These are phyloP conservation scores for Kryptolebias marmoratus DNA, from an alignment of 2,113 vertebrate genomes.

Conservation along the genomic window DNA sequence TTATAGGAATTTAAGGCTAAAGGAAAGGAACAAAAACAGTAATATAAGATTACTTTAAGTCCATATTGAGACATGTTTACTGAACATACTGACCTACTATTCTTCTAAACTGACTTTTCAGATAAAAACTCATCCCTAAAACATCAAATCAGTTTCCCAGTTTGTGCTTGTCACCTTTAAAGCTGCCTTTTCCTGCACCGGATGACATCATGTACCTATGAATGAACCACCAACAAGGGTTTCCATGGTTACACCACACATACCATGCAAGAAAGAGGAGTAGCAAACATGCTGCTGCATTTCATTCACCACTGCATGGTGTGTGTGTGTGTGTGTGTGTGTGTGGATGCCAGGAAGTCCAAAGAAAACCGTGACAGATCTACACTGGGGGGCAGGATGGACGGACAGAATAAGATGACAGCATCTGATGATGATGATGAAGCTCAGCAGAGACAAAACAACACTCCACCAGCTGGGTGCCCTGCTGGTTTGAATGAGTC, in stretches of 20 bases:
- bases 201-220: slow-evolving; percentile 34
- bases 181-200: slow-evolving; percentile 44
- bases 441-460: slow-evolving; percentile 13
- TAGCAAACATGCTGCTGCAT: slow-evolving; percentile 60
- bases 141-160: slow-evolving; percentile 32
- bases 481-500: slow-evolving; percentile 48
- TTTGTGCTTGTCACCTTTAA: slow-evolving; percentile 44
- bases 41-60: no score
- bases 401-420: slow-evolving; percentile 8
- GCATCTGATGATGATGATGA: slow-evolving; percentile 24
- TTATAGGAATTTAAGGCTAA: no score
- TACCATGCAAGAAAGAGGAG: slow-evolving; percentile 31
- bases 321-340: background rate
- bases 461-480: slow-evolving; percentile 37
- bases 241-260: slow-evolving; percentile 63
- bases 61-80: no score
- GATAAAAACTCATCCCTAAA: slow-evolving; percentile 12
- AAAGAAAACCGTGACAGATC: slow-evolving; percentile 38
- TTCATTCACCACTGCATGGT: slow-evolving; percentile 43
- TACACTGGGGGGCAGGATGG: slow-evolving; percentile 5
- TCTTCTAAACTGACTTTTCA: background rate
- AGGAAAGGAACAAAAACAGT: no score
- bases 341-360: slow-evolving; percentile 8
- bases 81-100: no score
- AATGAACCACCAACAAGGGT: slow-evolving; percentile 48